Evolutionary conservation across 2,113 vertebrate species (phyloP).

Genomic region (Pedetes capensis): DNA sequence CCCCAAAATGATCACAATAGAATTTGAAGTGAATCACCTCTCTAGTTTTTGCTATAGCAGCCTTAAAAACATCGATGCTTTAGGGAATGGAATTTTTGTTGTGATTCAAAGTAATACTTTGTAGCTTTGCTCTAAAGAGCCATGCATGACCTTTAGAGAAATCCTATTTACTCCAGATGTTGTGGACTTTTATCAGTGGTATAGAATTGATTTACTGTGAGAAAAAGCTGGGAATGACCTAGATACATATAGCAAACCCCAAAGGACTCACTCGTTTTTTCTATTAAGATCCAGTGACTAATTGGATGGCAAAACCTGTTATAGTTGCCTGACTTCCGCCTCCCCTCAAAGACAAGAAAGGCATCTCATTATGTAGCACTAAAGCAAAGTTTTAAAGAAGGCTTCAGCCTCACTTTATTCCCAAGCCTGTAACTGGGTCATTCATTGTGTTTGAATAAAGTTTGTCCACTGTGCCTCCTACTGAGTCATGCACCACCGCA

Average conservation of each 20-base stretch:
- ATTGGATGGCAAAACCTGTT: slow-evolving; percentile 27
- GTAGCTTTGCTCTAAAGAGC: not conserved
- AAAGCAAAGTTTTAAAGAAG: not conserved
- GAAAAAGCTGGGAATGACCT: slow-evolving; percentile 46
- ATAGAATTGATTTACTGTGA: not conserved
- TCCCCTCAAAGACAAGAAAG: not conserved
- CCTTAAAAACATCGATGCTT: not conserved
- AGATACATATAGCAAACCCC: slow-evolving; percentile 33
- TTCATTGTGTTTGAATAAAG: not conserved
- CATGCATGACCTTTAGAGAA: slow-evolving; percentile 2
- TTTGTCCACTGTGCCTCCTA: not conserved
- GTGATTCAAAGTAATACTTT: not conserved
- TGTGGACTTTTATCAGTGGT: not conserved
- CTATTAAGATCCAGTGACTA: slow-evolving; percentile 43
- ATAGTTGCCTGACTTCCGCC: not conserved
- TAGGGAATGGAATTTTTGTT: not conserved
- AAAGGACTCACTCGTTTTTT: not conserved
- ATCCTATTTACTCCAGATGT: slow-evolving; percentile 35
- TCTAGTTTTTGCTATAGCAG: not conserved
- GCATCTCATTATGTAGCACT: not conserved
- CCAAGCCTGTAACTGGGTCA: not conserved
- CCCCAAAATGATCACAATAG: not conserved
- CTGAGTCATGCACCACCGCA: not conserved
- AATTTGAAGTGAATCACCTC: not conserved
- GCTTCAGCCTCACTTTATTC: not conserved